Evolutionary conservation across 2,797 vertebrate genomes (phyloP).

Genomic region (Uromys caudimaculatus): DNA sequence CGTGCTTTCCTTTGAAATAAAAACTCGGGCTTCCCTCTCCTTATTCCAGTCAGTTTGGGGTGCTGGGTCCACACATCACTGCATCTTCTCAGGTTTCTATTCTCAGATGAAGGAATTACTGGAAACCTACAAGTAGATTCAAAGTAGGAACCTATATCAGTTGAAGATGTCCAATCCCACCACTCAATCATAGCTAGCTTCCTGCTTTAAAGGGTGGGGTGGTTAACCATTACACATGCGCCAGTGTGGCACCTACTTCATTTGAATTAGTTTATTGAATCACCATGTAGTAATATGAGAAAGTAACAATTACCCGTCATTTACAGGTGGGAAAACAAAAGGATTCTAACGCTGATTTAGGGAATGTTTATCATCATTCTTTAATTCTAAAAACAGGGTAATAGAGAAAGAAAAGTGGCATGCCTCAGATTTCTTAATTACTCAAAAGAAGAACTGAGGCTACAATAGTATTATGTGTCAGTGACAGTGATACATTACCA

Average conservation of each 20-base stretch:
- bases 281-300: not conserved
- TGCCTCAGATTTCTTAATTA: not conserved
- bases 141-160: not conserved
- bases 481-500: not conserved
- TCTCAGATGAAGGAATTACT: not conserved
- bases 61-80: not conserved
- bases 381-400: conserved; percentile 33
- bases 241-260: not conserved
- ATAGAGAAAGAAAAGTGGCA: not conserved
- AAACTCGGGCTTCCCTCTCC: not conserved
- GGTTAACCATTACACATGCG: not conserved
- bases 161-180: not conserved
- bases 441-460: not conserved
- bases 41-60: not conserved
- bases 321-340: not conserved
- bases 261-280: not conserved
- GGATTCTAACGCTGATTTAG: not conserved
- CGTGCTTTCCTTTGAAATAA: not conserved
- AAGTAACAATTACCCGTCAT: not conserved
- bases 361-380: not conserved
- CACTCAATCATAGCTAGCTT: not conserved
- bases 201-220: not conserved
- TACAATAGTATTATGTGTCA: not conserved
- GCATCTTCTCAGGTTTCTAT: not conserved
- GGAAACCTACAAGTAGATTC: not conserved